Percentiles rank a stretch among this genome's conserved stretches.
Conservation (phyloP, 2,888 invertebrate species). For the Rhamnusium bicolor region DNA sequence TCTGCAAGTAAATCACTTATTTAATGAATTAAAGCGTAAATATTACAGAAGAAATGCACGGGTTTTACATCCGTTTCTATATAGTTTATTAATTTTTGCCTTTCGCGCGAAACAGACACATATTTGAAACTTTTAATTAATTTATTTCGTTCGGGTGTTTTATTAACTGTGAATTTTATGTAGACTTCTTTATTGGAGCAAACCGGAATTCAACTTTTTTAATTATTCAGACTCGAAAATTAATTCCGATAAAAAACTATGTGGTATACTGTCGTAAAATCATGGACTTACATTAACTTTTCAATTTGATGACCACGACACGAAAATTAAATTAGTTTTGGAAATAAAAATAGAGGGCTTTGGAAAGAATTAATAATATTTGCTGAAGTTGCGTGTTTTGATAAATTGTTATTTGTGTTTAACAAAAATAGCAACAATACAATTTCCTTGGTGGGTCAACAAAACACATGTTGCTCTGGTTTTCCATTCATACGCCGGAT, state of each 20-base stretch:
- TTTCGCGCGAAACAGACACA: not conserved
- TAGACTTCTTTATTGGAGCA: not conserved
- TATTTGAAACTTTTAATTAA: conserved; percentile 28
- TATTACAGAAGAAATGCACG: not conserved
- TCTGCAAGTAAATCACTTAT: conserved; percentile 1
- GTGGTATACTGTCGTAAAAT: not conserved
- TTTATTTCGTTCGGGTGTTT: conserved; percentile 16
- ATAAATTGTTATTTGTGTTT: too few species aligned
- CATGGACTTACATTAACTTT: not conserved
- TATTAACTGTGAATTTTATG: conserved; percentile 19
- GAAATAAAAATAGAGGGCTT: not conserved
- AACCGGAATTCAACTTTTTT: conserved; percentile 13
- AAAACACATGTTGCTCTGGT: too few species aligned
- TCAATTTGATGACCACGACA: not conserved
- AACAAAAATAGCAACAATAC: too few species aligned
- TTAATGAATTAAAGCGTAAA: conserved; percentile 21
- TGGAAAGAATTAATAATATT: too few species aligned
- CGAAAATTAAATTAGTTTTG: not conserved
- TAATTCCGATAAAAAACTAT: not conserved
- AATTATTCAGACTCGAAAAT: conserved; percentile 12
- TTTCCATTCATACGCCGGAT: too few species aligned
- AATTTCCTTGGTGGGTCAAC: too few species aligned
- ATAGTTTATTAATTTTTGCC: conserved; percentile 1
- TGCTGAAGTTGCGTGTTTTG: too few species aligned
- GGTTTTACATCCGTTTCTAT: not conserved